Percentiles rank a stretch among this genome's conserved stretches.
Conservation (phyloP, 2,113 vertebrate genomes). For the Rhombomys opimus region DNA sequence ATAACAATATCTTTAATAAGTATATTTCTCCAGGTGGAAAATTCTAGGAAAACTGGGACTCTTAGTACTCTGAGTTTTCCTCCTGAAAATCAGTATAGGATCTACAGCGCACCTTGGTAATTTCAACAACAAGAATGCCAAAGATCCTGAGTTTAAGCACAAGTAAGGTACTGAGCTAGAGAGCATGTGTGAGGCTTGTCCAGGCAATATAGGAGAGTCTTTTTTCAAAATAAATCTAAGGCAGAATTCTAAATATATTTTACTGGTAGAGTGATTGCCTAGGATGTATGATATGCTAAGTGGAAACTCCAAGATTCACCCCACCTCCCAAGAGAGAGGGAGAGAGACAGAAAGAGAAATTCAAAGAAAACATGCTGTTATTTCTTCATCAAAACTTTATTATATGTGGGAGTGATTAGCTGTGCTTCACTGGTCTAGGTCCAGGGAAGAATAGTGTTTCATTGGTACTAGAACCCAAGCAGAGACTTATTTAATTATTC, state of each 20-base stretch:
- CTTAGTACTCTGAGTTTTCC: background rate
- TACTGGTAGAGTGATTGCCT: background rate
- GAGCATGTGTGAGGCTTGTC: background rate
- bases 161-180: no score
- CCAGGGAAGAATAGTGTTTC: no score
- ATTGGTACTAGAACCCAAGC: background rate
- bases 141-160: background rate
- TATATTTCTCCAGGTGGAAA: background rate
- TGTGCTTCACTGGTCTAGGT: fast-evolving
- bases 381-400: background rate
- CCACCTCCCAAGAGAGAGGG: background rate
- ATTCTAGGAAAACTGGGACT: background rate
- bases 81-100: no score
- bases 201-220: no score
- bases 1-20: background rate
- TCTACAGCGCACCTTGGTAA: background rate
- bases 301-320: no score
- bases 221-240: background rate
- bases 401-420: background rate
- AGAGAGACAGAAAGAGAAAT: background rate
- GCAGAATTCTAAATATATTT: background rate
- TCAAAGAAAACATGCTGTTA: background rate
- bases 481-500: background rate
- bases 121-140: background rate
- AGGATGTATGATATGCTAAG: background rate